phyloP scores from a whole-genome alignment of 2,888 invertebrate species.

The Andrena bucephala region DNA sequence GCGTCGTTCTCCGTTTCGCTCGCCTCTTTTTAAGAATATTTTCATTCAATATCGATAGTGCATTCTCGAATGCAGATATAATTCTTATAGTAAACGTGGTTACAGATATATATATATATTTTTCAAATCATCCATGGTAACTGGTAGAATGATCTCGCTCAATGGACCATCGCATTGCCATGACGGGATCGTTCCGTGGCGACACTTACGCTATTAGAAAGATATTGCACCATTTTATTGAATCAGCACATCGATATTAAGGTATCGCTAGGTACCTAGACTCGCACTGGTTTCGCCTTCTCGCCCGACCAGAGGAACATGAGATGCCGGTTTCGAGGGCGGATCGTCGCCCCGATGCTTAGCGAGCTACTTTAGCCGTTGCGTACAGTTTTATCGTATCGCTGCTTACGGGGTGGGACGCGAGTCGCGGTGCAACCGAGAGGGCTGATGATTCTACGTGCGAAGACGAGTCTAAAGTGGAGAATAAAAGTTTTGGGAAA shows the following conservation, averaged over 20 bases:
- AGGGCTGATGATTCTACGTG: background rate
- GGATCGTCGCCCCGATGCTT: constrained; percentile 14
- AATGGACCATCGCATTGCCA: constrained; percentile 65
- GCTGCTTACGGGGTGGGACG: constrained; percentile 1
- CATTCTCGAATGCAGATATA: constrained; percentile 30
- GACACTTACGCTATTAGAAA: constrained; percentile 59
- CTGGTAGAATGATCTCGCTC: constrained; percentile 65
- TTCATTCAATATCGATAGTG: constrained; percentile 51
- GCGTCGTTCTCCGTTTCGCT: constrained; percentile 3
- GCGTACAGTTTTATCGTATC: constrained; percentile 18
- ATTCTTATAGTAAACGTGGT: constrained; percentile 56
- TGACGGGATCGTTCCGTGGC: constrained; percentile 54
- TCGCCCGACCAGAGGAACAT: constrained; percentile 43
- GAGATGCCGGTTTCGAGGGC: constrained; percentile 30
- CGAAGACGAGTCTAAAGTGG: background rate
- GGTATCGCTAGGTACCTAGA: constrained; percentile 54
- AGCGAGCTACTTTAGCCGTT: constrained; percentile 5
- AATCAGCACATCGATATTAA: constrained; percentile 54
- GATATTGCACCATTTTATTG: constrained; percentile 69
- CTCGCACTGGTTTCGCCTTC: constrained; percentile 13
- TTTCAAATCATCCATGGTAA: constrained; percentile 58
- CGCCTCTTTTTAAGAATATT: constrained; percentile 31
- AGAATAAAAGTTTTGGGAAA: background rate
- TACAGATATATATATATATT: constrained; percentile 63
- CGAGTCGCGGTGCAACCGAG: background rate